These are phyloP conservation scores for Papilio dardanus DNA, from an alignment of 1,140 invertebrate genomes.

Conservation along the genomic window DNA sequence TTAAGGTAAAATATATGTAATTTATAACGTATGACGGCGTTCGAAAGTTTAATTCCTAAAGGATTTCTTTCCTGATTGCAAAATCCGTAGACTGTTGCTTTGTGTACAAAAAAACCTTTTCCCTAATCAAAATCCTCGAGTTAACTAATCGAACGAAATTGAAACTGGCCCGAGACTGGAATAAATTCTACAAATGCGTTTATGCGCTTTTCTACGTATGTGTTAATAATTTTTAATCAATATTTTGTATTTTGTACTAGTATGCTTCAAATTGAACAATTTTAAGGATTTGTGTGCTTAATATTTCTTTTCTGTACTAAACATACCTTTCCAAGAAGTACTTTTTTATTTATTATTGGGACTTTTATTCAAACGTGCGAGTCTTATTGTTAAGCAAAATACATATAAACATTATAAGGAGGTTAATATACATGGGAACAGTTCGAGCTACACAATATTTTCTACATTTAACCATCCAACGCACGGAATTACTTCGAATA, in stretches of 20 bases:
- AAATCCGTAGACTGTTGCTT: slow-evolving; percentile 27
- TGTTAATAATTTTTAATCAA: neutral
- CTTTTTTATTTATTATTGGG: neutral
- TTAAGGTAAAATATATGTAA: neutral
- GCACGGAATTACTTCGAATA: slow-evolving; percentile 8
- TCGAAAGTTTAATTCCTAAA: slow-evolving; percentile 19
- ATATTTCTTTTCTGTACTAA: too few species aligned
- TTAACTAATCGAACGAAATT: slow-evolving; percentile 27
- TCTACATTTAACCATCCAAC: neutral
- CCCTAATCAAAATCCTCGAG: slow-evolving; percentile 22
- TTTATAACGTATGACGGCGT: slow-evolving; percentile 15
- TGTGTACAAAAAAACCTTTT: slow-evolving; percentile 32
- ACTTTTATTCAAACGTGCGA: neutral
- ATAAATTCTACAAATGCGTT: slow-evolving; percentile 2
- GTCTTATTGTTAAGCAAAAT: neutral
- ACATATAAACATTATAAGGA: neutral
- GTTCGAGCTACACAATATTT: neutral
- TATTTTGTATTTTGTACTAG: neutral
- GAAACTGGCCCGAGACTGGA: slow-evolving; percentile 11
- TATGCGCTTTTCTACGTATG: neutral
- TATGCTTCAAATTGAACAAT: neutral
- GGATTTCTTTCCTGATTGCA: slow-evolving; percentile 29
- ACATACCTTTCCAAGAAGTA: too few species aligned
- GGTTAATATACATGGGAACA: neutral
- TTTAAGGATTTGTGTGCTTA: too few species aligned